Evolutionary conservation across 2,113 vertebrate genomes (phyloP), one percentile per base, ranked within the genome.

Genomic region (Melanerpes aurifrons): DNA sequence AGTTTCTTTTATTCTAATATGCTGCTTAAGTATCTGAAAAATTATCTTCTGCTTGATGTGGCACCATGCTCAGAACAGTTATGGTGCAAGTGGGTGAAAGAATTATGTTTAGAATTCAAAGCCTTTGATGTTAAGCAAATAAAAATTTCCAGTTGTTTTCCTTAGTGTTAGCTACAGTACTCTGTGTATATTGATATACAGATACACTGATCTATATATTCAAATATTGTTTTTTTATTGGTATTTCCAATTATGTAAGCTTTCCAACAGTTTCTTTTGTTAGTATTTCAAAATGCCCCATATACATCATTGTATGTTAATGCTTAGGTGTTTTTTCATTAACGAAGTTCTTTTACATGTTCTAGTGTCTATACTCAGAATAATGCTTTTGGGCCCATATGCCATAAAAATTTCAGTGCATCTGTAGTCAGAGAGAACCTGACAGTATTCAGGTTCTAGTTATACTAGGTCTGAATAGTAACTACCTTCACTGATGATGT

Each of bases 401-500:
- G 5, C 29, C n/a, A n/a, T 73, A 43, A 82, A 43, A 85, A 64
- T 62, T 57, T 64, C 26, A 15, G 5, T 26, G 28, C 12, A 24
- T 68, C 32, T 79, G 31, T 19, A 31, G 28, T 14, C 22, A 58
- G 31, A 40, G 14, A 17, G 16, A 32, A 28, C 22, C 17, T 62
- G 37, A 1, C 18, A 7, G 6, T 31, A n/a, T 54, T 69, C 13
- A 15, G 0, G 0, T 72, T 57, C 58, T 91, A 32, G 6, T 69
- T 62, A 7, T 12, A 9, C 2, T 2, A 47, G 43, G 8, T 71
- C 31, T 68, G 45, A 45, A 7, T 18, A 59, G 66, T 26, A 50
- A 47, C 58, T 4, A 16, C 8, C 4, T 6, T 5, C 15, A 47
- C 25, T 25, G 10, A 18, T 7, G 1, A 2, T 32, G 10, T 7